Base-by-base conservation (phyloP, 2,797 vertebrate genomes). In the Columba guinea region DNA sequence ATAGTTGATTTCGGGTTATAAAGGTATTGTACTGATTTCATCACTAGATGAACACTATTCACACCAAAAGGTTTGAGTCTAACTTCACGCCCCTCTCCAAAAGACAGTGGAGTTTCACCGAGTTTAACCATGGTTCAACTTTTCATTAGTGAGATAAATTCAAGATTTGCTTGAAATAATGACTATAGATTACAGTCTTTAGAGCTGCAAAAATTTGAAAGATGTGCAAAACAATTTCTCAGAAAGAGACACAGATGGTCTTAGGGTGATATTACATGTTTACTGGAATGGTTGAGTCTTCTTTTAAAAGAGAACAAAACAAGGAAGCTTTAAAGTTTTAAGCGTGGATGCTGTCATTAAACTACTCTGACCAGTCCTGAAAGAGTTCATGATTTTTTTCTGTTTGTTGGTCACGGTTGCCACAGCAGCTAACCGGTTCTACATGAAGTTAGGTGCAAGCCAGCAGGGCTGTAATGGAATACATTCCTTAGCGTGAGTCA, bases 401-500 rank as follows among this genome's bases (percentile, higher is more conserved):
- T 97, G 55, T 98, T 97, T 98, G 97, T 98, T 97, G 94, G 93
- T 84, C 76, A 13, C 55, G 32, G 94, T 98, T 34, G 86, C 96
- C 96, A 93, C 87, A 95, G 97, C 89, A 98, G 98, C 97, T 94
- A 93, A 96, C 88, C 95, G 94, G 95, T 97, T 97, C 95, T 98
- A 94, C 95, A 96, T 94, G 97, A 96, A 97, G 86, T 73, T 93
- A 77, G 32, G 64, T n/a, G 56, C 82, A 96, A 97, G 98, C 98
- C 98, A 98, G 97, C 84, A 81, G 63, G 94, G 89, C 92, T 97
- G 98, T 98, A 98, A 98, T 98, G 98, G 98, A 98, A 98, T 97
- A 97, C 97, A 98, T 98, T 98, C 98, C 97, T 98, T 77, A 67
- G 89, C n/a, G 60, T 98, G 97, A 98, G 96, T 98, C 98, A 98